These are phyloP conservation scores for Pollenia amentaria DNA, from an alignment of 2,888 invertebrate genomes.

Conservation along the genomic window DNA sequence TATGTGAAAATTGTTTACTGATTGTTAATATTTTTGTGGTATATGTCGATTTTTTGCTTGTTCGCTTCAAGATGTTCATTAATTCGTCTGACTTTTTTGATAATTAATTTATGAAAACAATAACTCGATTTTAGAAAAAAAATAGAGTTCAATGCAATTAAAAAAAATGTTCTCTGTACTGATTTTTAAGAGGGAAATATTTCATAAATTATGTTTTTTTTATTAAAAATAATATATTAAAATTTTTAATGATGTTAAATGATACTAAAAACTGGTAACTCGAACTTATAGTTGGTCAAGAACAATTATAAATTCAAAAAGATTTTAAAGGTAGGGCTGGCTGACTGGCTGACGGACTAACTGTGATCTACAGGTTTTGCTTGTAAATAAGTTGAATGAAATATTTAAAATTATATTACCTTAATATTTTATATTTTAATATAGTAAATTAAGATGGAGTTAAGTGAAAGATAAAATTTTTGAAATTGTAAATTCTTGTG, in stretches of 20 bases:
- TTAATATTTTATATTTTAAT: too few species aligned
- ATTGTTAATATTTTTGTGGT: slow-evolving; percentile 2
- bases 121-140: slow-evolving; percentile 34
- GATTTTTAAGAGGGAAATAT: slow-evolving; percentile 9
- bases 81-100: slow-evolving; percentile 47
- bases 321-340: slow-evolving; percentile 47
- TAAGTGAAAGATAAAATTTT: too few species aligned
- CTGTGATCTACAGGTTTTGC: slow-evolving; percentile 1
- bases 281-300: slow-evolving; percentile 46
- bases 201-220: slow-evolving; percentile 27
- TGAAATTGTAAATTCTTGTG: too few species aligned
- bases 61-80: slow-evolving; percentile 10
- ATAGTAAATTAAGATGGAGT: too few species aligned
- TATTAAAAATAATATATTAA: neutral
- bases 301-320: slow-evolving; percentile 14
- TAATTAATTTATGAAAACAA: slow-evolving; percentile 58
- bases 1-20: slow-evolving; percentile 48
- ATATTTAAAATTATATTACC: neutral
- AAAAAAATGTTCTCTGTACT: slow-evolving; percentile 7
- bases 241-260: neutral
- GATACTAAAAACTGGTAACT: slow-evolving; percentile 7
- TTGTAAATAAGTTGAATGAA: neutral
- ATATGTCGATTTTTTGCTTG: slow-evolving; percentile 1
- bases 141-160: slow-evolving; percentile 19
- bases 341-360: neutral